phyloP scores from a whole-genome alignment of 1,140 invertebrate species.

The Halictus rubicundus region DNA sequence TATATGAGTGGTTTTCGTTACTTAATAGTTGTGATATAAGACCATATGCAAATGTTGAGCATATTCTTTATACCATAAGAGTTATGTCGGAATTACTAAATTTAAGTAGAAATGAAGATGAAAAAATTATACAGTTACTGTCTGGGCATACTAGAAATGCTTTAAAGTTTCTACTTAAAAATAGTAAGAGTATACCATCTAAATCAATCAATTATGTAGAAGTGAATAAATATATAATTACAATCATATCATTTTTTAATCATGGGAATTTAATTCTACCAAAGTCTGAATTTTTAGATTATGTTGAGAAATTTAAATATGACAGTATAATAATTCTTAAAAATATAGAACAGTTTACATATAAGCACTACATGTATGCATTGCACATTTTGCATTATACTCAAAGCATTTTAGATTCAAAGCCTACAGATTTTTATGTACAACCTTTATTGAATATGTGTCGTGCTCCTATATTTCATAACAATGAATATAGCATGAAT shows the following conservation, averaged over 20 bases:
- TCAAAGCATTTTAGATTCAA: conserved; percentile 15
- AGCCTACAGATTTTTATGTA: neutral
- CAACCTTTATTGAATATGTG: conserved; percentile 16
- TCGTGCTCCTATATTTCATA: neutral
- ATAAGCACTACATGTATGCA: conserved; percentile 47
- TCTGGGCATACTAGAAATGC: conserved; percentile 17
- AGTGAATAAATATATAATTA: conserved; percentile 29
- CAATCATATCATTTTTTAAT: conserved; percentile 32
- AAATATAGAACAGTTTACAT: conserved; percentile 20
- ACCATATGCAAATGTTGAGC: conserved; percentile 53
- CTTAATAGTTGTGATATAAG: conserved; percentile 42
- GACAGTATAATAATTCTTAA: conserved; percentile 45
- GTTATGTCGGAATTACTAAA: conserved; percentile 56
- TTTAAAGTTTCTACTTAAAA: conserved; percentile 51
- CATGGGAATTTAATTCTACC: conserved; percentile 32
- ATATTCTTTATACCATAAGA: conserved; percentile 34
- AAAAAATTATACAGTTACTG: conserved; percentile 24
- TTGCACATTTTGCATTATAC: conserved; percentile 53
- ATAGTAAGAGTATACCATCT: conserved; percentile 13
- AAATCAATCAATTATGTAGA: conserved; percentile 43
- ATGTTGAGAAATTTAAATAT: conserved; percentile 25
- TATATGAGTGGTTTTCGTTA: conserved; percentile 37
- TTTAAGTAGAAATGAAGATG: neutral
- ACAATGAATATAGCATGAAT: neutral
- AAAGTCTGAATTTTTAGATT: conserved; percentile 26